Base-by-base conservation (phyloP, 2,797 vertebrate genomes). In the Acomys russatus region DNA sequence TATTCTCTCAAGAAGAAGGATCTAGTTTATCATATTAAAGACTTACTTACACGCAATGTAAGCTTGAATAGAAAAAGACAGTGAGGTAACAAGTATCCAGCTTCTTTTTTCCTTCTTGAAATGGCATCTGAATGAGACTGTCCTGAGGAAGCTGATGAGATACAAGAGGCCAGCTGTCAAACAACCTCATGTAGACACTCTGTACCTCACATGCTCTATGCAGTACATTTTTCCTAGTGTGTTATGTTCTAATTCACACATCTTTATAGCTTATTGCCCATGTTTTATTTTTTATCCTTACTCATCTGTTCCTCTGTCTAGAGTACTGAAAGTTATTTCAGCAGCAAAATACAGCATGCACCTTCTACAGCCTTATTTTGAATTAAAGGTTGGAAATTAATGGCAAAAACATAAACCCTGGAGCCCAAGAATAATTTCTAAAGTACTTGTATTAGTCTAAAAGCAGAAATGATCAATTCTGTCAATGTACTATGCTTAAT, bases 311-410 rank as follows among this genome's bases (percentile, higher is more conserved):
- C 1, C 44, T 3, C 4, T 12, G 15, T 25, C n/a, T 44, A 11
- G 11, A 4, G 1, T 3, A 49, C 18, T 15, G 3, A 3, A 23
- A 44, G 54, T 35, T 35, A 4, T 17, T 54, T 35, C 12, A 28
- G 15, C 0, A 8, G 1, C 1, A 30, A 9, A 56, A 63, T 49
- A 33, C 56, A 23, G 20, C 5, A 25, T 22, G n/a, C 5, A 1
- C 0, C 20, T 22, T 1, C 30, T 33, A 51, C 10, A 20, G 3
- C 51, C 90, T n/a, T 33, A 64, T 51, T 91, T 91, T 80, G 15
- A 49, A 89, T 76, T 6, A 0, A 22, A 9, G 23, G 3, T 63
- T 71, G 15, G 25, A 93, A 56, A 22, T 63, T 28, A 23, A 9
- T 17, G 35, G 10, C 15, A 91, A 95, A 38, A 92, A 38, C 30